A percentile compares a stretch with the other conserved stretches of the same genome.
Evolutionary conservation across 2,113 vertebrate genomes (phyloP).

Genomic region (Paratilapia polleni): DNA sequence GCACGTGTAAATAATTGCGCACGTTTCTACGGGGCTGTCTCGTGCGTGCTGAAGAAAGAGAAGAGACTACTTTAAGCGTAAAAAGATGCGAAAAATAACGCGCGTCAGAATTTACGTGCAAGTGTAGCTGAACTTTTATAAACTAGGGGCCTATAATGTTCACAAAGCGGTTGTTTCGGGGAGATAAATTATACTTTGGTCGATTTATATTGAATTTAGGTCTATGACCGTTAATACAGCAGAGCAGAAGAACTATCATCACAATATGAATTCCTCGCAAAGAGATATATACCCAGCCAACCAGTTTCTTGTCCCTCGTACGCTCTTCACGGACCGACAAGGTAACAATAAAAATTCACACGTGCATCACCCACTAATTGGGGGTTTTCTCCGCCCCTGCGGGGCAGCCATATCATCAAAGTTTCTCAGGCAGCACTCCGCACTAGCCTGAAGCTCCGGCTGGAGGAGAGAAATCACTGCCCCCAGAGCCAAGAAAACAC

Average conservation of each 20-base stretch:
- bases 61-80: background rate
- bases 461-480: slow-evolving; percentile 69
- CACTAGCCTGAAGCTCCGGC: slow-evolving; percentile 57
- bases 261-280: background rate
- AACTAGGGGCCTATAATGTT: background rate
- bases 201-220: background rate
- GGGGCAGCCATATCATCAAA: slow-evolving; percentile 70
- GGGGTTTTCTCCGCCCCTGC: slow-evolving; percentile 28
- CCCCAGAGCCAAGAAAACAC: slow-evolving; percentile 72
- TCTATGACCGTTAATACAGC: background rate
- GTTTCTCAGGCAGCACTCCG: slow-evolving; percentile 56
- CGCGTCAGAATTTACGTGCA: background rate
- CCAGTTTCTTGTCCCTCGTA: background rate
- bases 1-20: slow-evolving; percentile 8
- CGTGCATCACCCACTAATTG: slow-evolving; percentile 3
- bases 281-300: background rate
- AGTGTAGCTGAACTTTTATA: background rate
- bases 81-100: background rate
- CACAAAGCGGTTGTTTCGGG: background rate
- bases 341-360: slow-evolving; percentile 7
- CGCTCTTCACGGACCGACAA: background rate
- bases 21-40: background rate
- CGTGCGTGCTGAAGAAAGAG: background rate
- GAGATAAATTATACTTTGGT: background rate
- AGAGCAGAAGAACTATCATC: background rate